Evolutionary conservation across 2,113 vertebrate species (phyloP).

Genomic region (Rattus rattus): DNA sequence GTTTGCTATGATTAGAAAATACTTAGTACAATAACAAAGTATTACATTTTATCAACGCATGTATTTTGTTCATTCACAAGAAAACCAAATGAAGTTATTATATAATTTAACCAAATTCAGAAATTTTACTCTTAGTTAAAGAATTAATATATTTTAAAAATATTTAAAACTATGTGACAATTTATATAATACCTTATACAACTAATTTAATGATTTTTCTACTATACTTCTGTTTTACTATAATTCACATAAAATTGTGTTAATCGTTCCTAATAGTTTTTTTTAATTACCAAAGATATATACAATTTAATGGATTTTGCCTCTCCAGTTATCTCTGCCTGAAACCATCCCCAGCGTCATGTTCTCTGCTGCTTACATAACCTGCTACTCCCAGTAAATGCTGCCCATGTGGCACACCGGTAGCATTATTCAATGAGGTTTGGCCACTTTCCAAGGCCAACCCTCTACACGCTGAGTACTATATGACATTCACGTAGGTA

Average conservation of each 20-base stretch:
- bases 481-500: not conserved
- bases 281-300: not conserved
- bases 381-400: not conserved
- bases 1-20: not conserved
- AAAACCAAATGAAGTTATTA: not conserved
- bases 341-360: not conserved
- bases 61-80: not conserved
- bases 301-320: not conserved
- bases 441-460: not conserved
- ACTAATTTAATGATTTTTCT: not conserved
- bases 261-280: not conserved
- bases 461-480: not conserved
- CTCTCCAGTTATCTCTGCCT: not conserved
- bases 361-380: not conserved
- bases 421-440: not conserved
- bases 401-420: too few species aligned
- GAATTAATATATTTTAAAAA: not conserved
- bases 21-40: not conserved
- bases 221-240: not conserved
- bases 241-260: not conserved
- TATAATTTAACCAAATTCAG: not conserved
- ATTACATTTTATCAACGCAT: not conserved
- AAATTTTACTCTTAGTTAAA: not conserved
- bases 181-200: not conserved
- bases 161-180: not conserved